Evolutionary conservation across 1,140 invertebrate genomes (phyloP).

Genomic region (Psix sp.): DNA sequence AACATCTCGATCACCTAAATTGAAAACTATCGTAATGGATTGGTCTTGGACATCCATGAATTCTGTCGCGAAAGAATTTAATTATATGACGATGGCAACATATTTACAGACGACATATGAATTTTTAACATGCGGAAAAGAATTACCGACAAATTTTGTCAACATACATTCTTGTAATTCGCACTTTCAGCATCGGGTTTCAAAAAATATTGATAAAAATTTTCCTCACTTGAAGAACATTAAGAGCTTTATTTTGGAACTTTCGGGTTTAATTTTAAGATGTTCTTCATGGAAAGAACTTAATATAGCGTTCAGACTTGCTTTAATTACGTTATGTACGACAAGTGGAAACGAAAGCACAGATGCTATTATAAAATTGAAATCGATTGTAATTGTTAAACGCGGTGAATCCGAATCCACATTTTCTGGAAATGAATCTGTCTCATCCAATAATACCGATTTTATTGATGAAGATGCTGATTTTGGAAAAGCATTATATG

Average conservation of each 20-base stretch:
- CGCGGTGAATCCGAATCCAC: too few species aligned
- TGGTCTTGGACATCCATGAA: not conserved
- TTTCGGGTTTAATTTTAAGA: not conserved
- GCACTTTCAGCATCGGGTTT: conserved; percentile 12
- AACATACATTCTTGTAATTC: conserved; percentile 8
- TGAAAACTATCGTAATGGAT: not conserved
- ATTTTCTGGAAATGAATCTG: not conserved
- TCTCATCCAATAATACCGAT: not conserved
- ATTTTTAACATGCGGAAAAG: not conserved
- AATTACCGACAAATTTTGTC: conserved; percentile 4
- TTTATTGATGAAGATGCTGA: conserved; percentile 1
- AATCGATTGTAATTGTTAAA: too few species aligned
- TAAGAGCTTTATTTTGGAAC: conserved; percentile 5
- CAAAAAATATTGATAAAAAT: not conserved
- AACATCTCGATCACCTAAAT: not conserved
- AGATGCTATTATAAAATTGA: too few species aligned
- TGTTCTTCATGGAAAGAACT: conserved; percentile 7
- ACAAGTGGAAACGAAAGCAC: too few species aligned
- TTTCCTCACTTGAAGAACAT: conserved; percentile 2
- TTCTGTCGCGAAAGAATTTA: not conserved
- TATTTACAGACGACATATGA: conserved; percentile 14
- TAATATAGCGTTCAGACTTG: too few species aligned
- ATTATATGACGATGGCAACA: not conserved
- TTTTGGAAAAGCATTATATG: conserved; percentile 1
- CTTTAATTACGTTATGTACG: too few species aligned